These are phyloP conservation scores for Andrena trimmerana DNA, from an alignment of 2,888 invertebrate genomes.

Conservation along the genomic window DNA sequence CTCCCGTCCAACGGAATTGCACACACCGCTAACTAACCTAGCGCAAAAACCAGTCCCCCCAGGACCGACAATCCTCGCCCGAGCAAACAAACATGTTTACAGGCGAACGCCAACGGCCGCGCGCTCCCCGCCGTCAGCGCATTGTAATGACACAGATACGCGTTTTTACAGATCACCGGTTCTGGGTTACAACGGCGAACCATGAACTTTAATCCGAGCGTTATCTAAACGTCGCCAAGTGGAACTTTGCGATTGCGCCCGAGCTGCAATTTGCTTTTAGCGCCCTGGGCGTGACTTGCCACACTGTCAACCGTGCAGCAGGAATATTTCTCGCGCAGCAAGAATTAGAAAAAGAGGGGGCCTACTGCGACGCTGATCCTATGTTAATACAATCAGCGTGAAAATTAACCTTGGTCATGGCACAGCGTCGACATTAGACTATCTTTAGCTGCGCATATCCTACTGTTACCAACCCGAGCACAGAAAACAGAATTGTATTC, in stretches of 20 bases:
- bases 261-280: neutral
- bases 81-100: slow-evolving; percentile 54
- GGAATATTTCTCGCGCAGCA: too few species aligned
- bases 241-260: neutral
- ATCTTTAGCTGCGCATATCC: too few species aligned
- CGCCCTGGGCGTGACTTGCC: neutral
- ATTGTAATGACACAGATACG: slow-evolving; percentile 37
- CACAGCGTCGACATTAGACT: too few species aligned
- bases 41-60: slow-evolving; percentile 29
- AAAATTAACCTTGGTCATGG: too few species aligned
- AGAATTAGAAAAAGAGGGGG: too few species aligned
- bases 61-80: slow-evolving; percentile 6
- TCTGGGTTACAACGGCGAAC: slow-evolving; percentile 31
- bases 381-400: too few species aligned
- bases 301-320: too few species aligned
- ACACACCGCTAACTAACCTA: slow-evolving; percentile 54
- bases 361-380: too few species aligned
- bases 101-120: slow-evolving; percentile 22
- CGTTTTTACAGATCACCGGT: slow-evolving; percentile 30
- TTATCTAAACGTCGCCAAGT: neutral
- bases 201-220: slow-evolving; percentile 48
- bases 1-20: slow-evolving; percentile 51
- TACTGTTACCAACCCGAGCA: too few species aligned
- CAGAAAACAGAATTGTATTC: too few species aligned
- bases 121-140: slow-evolving; percentile 5